Evolutionary conservation across 2,888 invertebrate species (phyloP), one percentile per base, ranked within the genome.

Genomic region (Loripinus fragilis): DNA sequence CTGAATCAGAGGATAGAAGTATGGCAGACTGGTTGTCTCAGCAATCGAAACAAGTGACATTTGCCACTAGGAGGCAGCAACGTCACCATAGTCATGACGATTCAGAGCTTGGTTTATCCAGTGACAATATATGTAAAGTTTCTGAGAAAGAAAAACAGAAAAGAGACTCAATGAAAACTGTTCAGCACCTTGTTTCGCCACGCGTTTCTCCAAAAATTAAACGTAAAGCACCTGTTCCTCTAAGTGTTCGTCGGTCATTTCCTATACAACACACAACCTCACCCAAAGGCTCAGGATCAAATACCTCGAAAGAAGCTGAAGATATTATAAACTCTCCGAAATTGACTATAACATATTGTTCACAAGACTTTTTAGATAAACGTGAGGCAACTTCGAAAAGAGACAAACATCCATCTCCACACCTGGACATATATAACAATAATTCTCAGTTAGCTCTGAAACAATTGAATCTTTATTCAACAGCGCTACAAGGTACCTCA

Each of bases 261-360:
- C 87, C 87, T 23, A 48, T 86, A 67, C 75, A 83, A 68, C 41
- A 71, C 38, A 75, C 74, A 38, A 78, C 52, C 25, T 55, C 76
- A 1, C 79, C 78, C n/a, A 77, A 79, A 65, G 86, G 85, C 45
- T 86, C 86, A 17, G 86, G 86, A 15, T 85, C 86, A 48, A 80
- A 83, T 71, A 82, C 78, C 42, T 85, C 83, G 65, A 86, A 85
- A 79, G 86, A 86, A 73, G 86, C 86, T 23, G 86, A 86, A 66
- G 86, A 86, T 60, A 86, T 86, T 71, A 86, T 86, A 12, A 78
- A 69, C 35, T 83, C 85, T n/a, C 83, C 83, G n/a, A 83, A 85
- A 78, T 50, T 83, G 73, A 75, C 78, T 41, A 66, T 85, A 38
- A 84, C 81, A 5, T 84, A 84, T 50, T 76, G 79, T 76, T 81